These are phyloP conservation scores for Pantala flavescens DNA, from an alignment of 1,140 invertebrate genomes.

Conservation along the genomic window DNA sequence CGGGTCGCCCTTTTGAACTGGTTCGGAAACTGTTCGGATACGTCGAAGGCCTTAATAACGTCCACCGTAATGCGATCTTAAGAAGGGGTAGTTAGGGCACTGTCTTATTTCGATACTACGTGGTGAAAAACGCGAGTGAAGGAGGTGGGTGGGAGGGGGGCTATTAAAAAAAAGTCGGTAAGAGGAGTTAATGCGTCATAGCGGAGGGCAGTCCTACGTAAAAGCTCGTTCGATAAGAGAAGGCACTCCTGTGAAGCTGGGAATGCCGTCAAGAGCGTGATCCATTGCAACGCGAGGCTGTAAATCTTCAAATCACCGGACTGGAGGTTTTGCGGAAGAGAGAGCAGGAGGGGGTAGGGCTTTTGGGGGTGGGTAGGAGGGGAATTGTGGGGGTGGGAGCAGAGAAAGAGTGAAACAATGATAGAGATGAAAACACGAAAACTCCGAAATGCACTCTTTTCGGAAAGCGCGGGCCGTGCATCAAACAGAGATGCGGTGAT, in stretches of 20 bases:
- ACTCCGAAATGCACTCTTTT: slow-evolving; percentile 9
- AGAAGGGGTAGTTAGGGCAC: no score
- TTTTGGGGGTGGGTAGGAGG: not conserved
- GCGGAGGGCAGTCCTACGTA: not conserved
- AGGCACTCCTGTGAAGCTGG: slow-evolving; percentile 2
- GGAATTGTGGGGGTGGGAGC: not conserved
- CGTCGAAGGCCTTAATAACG: no score
- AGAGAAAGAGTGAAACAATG: not conserved
- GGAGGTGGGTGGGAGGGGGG: no score
- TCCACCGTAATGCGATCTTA: no score
- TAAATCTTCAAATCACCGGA: slow-evolving; percentile 9
- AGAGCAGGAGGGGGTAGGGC: not conserved
- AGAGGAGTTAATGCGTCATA: not conserved
- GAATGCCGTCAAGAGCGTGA: not conserved
- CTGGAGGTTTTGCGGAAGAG: not conserved
- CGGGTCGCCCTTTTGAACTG: no score
- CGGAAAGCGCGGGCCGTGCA: not conserved
- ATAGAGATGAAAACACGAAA: not conserved
- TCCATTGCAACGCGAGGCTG: not conserved
- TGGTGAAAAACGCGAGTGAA: no score
- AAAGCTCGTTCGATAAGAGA: not conserved
- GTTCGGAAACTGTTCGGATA: no score
- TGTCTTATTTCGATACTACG: no score
- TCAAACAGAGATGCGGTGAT: not conserved
- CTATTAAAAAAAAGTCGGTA: not conserved